Evolutionary conservation across 1,140 invertebrate genomes (phyloP).

Genomic region (Nixonia krombeini): DNA sequence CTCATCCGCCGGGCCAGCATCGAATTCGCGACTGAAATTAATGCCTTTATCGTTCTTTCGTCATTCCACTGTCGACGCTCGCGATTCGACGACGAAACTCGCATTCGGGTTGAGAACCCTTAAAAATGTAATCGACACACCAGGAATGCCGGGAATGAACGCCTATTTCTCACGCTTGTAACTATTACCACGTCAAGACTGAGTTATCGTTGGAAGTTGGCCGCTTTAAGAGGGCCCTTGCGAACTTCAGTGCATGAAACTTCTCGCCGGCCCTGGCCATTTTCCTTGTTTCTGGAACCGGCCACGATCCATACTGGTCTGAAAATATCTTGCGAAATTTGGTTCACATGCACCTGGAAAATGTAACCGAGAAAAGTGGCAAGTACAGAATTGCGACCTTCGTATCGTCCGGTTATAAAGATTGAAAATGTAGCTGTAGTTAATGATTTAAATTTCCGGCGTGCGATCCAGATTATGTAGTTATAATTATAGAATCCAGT

Average conservation of each 20-base stretch:
- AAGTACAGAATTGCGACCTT: too few species aligned
- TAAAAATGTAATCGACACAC: conserved; percentile 27
- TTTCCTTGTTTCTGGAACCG: conserved; percentile 29
- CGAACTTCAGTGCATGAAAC: conserved; percentile 28
- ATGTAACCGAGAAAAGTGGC: too few species aligned
- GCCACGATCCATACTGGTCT: neutral
- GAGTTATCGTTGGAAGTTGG: conserved; percentile 38
- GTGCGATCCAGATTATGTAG: too few species aligned
- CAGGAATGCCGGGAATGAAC: conserved; percentile 35
- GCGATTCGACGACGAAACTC: neutral
- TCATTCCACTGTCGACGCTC: too few species aligned
- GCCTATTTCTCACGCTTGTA: conserved; percentile 35
- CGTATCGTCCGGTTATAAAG: too few species aligned
- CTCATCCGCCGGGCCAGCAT: neutral
- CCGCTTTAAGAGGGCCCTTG: conserved; percentile 11
- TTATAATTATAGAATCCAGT: too few species aligned
- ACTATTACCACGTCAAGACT: conserved; percentile 39
- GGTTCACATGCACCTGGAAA: too few species aligned
- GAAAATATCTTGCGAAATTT: too few species aligned
- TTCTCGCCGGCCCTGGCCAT: conserved; percentile 9
- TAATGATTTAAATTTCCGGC: too few species aligned
- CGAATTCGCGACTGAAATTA: neutral
- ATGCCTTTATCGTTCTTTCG: too few species aligned
- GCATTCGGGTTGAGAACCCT: conserved; percentile 17
- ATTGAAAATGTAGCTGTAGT: too few species aligned